Percentiles rank a stretch among this genome's conserved stretches.
Evolutionary conservation across 2,797 vertebrate species (phyloP).

Genomic region (Pseudochirops corinnae): DNA sequence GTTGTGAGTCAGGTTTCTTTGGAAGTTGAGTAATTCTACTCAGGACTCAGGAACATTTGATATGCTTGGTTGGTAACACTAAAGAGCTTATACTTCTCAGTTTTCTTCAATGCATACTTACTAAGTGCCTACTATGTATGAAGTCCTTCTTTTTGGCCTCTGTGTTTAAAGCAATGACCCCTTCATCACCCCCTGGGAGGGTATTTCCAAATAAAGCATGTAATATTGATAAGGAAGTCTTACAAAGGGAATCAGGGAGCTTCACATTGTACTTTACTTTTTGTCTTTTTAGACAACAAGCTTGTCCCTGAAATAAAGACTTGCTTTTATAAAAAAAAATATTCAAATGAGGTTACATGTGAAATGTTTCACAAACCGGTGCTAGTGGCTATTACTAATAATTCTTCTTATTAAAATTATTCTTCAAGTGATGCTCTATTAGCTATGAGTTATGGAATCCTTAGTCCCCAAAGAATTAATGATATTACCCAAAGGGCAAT

Average conservation of each 20-base stretch:
- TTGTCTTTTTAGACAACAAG: neutral
- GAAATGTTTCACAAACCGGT: neutral
- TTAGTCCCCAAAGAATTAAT: neutral
- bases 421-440: neutral
- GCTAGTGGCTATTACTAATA: neutral
- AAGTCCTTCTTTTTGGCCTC: neutral
- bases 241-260: neutral
- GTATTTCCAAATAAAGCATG: conserved; percentile 13
- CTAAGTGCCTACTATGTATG: neutral
- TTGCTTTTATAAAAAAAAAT: neutral
- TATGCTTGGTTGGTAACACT: neutral
- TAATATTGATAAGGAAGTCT: neutral
- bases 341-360: neutral
- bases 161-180: neutral
- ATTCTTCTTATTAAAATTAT: neutral
- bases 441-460: neutral
- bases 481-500: neutral
- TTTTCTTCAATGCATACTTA: neutral
- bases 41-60: too few relatives aligned
- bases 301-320: neutral
- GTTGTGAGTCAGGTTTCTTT: neutral
- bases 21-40: neutral
- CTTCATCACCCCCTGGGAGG: neutral
- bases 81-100: neutral
- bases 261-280: neutral